A percentile compares a stretch with the other conserved stretches of the same genome.
phyloP scores from a whole-genome alignment of 2,888 invertebrate species.

The Drepana falcataria region DNA sequence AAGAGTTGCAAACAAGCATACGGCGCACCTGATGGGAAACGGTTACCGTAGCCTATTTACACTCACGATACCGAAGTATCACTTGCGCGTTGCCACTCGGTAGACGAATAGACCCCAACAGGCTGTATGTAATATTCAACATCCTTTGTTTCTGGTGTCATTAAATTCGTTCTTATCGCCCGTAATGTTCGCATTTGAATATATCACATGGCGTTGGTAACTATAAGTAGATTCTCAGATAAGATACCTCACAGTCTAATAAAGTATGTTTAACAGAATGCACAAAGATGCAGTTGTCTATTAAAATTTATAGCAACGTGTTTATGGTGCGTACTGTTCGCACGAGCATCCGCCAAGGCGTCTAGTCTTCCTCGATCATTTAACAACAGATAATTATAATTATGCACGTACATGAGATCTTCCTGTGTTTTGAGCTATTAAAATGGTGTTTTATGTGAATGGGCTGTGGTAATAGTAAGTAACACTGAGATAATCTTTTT shows the following conservation, averaged over 20 bases:
- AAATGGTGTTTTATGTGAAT: background rate
- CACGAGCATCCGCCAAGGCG: constrained; percentile 15
- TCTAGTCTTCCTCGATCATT: constrained; percentile 1
- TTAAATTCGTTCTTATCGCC: constrained; percentile 38
- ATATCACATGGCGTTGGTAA: constrained; percentile 25
- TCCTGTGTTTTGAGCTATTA: background rate
- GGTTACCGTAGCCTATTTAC: no score
- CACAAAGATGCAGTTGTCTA: constrained; percentile 25
- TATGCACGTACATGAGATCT: background rate
- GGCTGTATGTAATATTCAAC: no score
- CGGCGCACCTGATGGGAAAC: no score
- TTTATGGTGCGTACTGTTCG: constrained; percentile 16
- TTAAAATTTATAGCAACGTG: constrained; percentile 24
- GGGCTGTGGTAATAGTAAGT: no score
- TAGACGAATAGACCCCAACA: no score
- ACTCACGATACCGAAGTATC: no score
- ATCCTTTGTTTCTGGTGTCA: constrained; percentile 20
- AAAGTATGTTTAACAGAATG: constrained; percentile 26
- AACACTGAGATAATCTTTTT: no score
- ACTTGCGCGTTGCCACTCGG: no score
- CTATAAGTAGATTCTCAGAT: constrained; percentile 25
- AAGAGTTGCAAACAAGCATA: no score
- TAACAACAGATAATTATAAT: background rate
- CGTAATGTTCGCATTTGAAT: constrained; percentile 37
- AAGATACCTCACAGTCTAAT: constrained; percentile 25